Evolutionary conservation across 2,888 invertebrate genomes (phyloP), one percentile per base, ranked within the genome.

Genomic region (Chrysodeixis includens): DNA sequence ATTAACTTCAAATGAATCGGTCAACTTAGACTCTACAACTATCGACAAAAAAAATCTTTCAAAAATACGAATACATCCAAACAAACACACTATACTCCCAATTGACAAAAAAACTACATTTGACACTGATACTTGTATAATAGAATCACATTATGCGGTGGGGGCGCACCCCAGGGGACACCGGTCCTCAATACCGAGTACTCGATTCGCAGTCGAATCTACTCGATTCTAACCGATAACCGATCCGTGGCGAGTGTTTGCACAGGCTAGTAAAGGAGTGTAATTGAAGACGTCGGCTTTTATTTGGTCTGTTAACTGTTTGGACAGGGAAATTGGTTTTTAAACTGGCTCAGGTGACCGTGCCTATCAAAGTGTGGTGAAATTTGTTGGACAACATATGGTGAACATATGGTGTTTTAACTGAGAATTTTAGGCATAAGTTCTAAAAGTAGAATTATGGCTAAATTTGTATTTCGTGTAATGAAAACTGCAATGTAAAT

Each of bases 311-410:
- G 74, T 79, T 76, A 63, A 76, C 62, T 86, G 84, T 88, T 87
- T 83, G 86, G 71, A 69, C 71, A 88, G 83, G 84, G 82, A 88
- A 86, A 88, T 90, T 84, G 88, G 81, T 85, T 89, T 90, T 86
- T 84, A 87, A 88, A 88, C 84, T 82, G 82, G 78, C 81, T 83
- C 69, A 62, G 72, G 74, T 77, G 71, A 81, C 73, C 70, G 68
- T 70, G 79, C 78, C 71, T 35, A 40, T 40, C n/a, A 80, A 80
- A 73, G 71, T 62, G 55, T 22, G 46, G 66, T 40, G 53, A 55
- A 65, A 69, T 53, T 51, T 59, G 16, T 40, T 56, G 18, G 30
- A n/a, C 22, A 16, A 18, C 18, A 8, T 16, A 16, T 1, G 7
- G 9, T 16, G 5, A 4, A n/a, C n/a, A 14, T 14, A 12, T 52